These are phyloP conservation scores for Theristus sp. DNA, from an alignment of 2,888 invertebrate species.

Conservation along the genomic window DNA sequence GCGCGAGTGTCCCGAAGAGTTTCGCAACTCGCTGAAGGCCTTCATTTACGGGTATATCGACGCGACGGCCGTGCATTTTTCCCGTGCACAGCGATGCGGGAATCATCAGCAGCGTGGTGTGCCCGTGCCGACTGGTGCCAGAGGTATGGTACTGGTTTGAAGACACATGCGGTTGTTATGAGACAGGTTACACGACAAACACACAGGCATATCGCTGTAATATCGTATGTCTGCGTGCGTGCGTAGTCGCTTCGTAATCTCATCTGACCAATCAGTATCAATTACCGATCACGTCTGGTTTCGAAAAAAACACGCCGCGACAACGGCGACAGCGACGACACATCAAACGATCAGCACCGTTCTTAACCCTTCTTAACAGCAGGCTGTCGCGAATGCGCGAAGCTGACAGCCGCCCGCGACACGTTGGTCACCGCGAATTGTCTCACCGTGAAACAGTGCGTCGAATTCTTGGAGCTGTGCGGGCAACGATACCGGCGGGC, in stretches of 20 bases:
- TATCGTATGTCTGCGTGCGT: too few relatives aligned
- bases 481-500: conserved; percentile 46
- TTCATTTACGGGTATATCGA: not conserved
- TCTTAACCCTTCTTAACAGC: conserved; percentile 12
- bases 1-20: conserved; percentile 45
- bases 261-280: too few relatives aligned
- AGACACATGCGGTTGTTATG: too few relatives aligned
- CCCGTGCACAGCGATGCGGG: not conserved
- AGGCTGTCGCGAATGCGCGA: not conserved
- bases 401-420: not conserved
- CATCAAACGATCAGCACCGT: too few relatives aligned
- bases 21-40: conserved; percentile 50
- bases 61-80: not conserved
- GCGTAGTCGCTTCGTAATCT: too few relatives aligned
- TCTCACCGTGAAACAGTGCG: conserved; percentile 40
- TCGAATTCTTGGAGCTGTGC: conserved; percentile 57
- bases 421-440: not conserved
- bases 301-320: too few relatives aligned
- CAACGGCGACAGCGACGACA: too few relatives aligned
- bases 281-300: too few relatives aligned
- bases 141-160: too few relatives aligned
- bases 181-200: too few relatives aligned
- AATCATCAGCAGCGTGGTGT: not conserved
- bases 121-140: too few relatives aligned
- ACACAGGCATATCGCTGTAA: too few relatives aligned